phyloP scores from a whole-genome alignment of 2,113 vertebrate genomes.

The Clarias magur region DNA sequence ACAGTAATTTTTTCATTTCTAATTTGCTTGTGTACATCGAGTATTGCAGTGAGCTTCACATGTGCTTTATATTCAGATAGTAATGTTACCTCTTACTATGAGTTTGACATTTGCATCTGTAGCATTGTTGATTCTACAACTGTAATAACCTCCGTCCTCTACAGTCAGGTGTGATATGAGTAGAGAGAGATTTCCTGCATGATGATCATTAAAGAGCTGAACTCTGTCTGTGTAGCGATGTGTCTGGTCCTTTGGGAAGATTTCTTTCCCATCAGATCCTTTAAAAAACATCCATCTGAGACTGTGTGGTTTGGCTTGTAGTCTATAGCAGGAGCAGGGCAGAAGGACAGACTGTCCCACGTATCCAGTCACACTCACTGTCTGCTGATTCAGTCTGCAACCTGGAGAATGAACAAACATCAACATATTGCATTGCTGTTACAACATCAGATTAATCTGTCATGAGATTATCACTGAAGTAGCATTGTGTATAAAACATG shows the following conservation, averaged over 20 bases:
- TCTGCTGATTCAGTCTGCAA: not conserved
- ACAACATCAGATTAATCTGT: no score
- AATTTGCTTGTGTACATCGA: no score
- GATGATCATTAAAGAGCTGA: not conserved
- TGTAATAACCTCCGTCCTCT: not conserved
- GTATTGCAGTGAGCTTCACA: no score
- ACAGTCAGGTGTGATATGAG: slow-evolving; percentile 33
- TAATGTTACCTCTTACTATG: no score
- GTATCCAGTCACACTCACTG: not conserved
- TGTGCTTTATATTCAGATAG: no score
- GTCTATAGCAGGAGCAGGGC: slow-evolving; percentile 6
- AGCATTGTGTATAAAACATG: no score
- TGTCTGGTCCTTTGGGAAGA: not conserved
- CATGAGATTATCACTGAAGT: no score
- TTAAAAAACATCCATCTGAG: not conserved
- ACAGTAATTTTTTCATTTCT: no score
- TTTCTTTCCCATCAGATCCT: not conserved
- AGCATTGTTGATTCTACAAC: not conserved
- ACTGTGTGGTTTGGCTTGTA: not conserved
- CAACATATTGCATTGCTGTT: no score
- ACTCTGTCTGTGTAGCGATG: not conserved
- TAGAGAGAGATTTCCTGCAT: slow-evolving; percentile 21
- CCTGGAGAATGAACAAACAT: no score
- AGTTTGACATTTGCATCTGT: no score
- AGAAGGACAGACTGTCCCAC: slow-evolving; percentile 21